A percentile compares a stretch with the other conserved stretches of the same genome.
phyloP scores from a whole-genome alignment of 2,888 invertebrate species.

The Keiferia lycopersicella region DNA sequence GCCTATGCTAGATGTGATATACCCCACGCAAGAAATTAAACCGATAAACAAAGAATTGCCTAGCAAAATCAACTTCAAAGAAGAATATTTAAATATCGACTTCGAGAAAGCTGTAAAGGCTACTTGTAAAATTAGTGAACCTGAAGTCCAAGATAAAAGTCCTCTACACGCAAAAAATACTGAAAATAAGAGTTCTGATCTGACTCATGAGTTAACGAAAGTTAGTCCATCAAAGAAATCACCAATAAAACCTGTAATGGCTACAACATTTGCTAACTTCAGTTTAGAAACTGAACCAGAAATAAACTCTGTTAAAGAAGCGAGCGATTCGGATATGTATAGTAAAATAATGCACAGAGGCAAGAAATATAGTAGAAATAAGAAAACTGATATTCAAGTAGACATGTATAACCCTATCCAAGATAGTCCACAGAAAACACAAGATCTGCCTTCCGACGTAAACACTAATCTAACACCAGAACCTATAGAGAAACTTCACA shows the following conservation, averaged over 20 bases:
- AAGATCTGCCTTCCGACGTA: slow-evolving; percentile 26
- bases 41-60: slow-evolving; percentile 47
- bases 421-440: slow-evolving; percentile 14
- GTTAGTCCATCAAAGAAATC: background rate
- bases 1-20: slow-evolving; percentile 50
- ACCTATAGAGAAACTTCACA: background rate
- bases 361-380: slow-evolving; percentile 13
- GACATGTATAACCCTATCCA: background rate
- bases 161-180: background rate
- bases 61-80: slow-evolving; percentile 29
- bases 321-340: background rate
- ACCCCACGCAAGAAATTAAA: slow-evolving; percentile 63
- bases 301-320: background rate
- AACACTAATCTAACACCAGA: background rate
- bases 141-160: background rate
- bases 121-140: slow-evolving; percentile 2
- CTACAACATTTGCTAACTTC: slow-evolving; percentile 2
- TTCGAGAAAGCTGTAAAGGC: slow-evolving; percentile 11
- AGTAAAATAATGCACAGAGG: background rate
- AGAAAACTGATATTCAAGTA: background rate
- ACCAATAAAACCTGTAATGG: background rate
- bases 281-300: slow-evolving; percentile 11
- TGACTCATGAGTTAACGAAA: background rate
- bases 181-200: background rate
- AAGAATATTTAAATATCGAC: slow-evolving; percentile 1